Base-by-base conservation (phyloP, 1,140 invertebrate species). In the Caenorhabditis brenneri region DNA sequence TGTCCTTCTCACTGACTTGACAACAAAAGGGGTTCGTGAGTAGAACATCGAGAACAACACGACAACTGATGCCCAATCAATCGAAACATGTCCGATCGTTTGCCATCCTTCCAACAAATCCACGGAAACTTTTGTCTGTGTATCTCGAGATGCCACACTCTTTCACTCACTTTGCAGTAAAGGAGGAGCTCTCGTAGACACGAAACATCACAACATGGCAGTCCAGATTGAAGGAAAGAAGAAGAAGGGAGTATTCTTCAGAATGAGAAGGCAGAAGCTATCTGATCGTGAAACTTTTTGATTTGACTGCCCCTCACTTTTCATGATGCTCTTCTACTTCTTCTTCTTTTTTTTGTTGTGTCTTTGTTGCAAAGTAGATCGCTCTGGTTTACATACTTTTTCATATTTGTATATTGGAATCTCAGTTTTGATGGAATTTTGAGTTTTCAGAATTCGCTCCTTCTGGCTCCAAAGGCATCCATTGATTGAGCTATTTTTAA, bases 11-110 rank as follows among this genome's bases (percentile, higher is more conserved):
- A 29, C 53, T 10, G 22, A 58, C 12, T 19, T 58, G 58, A 65
- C 31, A 65, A n/a, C 29, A 36, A 19, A 27, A 22, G 24, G 16
- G 22, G 29, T 12, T 55, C 22, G 10, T 51, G 19, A 27, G 24
- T 5, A 33, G 58, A 65, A 65, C 29, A 33, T n/a, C 48, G 16
- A 15, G 48, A 51, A 51, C 48, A 51, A 51, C n/a, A 65, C 58
- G 19, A 65, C 58, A 65, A 65, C 58, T 36, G 58, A 65, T 65
- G 58, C 58, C n/a, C 58, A 65, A 65, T 65, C 58, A 65, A 65
- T 65, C 58, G 58, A 65, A 65, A 65, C 58, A 65, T 65, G 58
- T 65, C 58, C 31, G 24, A 55, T 55, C 53, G 27, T 15, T 55
- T 55, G 53, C 53, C 53, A 24, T 15, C 48, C 29, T n/a, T n/a